phyloP scores from a whole-genome alignment of 2,797 vertebrate species.

The Sebastes itinus region DNA sequence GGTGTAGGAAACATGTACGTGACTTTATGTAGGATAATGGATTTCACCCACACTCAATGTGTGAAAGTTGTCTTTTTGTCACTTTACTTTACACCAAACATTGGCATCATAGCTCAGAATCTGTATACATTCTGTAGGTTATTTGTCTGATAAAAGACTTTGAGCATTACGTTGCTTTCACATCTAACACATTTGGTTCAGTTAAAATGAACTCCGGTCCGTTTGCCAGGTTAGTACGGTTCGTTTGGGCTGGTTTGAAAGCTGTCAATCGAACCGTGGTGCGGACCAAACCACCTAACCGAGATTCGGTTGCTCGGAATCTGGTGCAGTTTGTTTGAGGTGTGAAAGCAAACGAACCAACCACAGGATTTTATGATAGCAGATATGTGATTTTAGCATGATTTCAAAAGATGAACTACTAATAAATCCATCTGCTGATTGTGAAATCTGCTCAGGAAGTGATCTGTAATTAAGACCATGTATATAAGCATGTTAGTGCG shows the following conservation, averaged over 20 bases:
- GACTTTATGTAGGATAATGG: not conserved
- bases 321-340: too few species aligned
- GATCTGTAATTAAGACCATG: fast-evolving
- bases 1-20: too few species aligned
- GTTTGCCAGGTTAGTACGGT: fast-evolving
- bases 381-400: too few species aligned
- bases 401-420: too few species aligned
- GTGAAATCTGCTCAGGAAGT: too few species aligned
- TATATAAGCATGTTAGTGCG: too few species aligned
- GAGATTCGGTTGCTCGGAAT: too few species aligned
- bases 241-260: too few species aligned
- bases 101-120: not conserved
- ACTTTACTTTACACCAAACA: not conserved
- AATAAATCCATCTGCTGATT: too few species aligned
- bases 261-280: too few species aligned
- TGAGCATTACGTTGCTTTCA: not conserved
- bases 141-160: not conserved
- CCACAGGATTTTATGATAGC: fast-evolving
- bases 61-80: not conserved
- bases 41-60: not conserved
- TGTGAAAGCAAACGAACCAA: too few species aligned
- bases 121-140: not conserved
- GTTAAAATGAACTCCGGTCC: too few species aligned
- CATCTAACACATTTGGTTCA: fast-evolving
- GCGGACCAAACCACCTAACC: fast-evolving